phyloP scores from a whole-genome alignment of 2,888 invertebrate species.

The Apocheima hispidaria region DNA sequence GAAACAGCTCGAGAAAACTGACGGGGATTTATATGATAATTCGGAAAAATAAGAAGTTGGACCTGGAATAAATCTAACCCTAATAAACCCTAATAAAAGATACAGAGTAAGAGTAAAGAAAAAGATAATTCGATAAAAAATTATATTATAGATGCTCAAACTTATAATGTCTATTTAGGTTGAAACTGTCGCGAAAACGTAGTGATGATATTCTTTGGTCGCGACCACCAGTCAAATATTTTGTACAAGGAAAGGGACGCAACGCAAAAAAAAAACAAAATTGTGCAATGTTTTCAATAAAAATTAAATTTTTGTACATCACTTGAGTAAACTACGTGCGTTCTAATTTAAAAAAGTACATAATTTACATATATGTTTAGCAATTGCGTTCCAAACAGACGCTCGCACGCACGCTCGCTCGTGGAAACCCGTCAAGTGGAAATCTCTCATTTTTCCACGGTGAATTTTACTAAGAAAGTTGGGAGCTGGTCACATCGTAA shows the following conservation, averaged over 20 bases:
- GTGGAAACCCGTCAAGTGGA: conserved; percentile 60
- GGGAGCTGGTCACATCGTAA: conserved; percentile 63
- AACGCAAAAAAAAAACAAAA: too few relatives aligned
- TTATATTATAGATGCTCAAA: too few relatives aligned
- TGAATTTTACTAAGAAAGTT: conserved; percentile 79
- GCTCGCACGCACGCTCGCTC: conserved; percentile 10
- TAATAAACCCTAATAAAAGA: not conserved
- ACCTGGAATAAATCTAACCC: not conserved
- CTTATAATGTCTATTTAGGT: too few relatives aligned
- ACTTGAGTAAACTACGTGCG: not conserved
- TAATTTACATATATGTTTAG: too few relatives aligned
- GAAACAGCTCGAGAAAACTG: conserved; percentile 45
- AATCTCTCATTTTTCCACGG: conserved; percentile 69
- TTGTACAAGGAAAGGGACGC: not conserved
- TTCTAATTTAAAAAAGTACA: not conserved
- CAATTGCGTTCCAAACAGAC: not conserved
- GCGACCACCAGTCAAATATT: not conserved
- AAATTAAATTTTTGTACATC: not conserved
- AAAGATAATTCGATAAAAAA: not conserved
- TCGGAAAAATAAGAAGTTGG: not conserved
- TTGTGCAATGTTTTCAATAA: too few relatives aligned
- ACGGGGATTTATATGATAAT: conserved; percentile 1
- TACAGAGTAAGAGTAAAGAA: not conserved
- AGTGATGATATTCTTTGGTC: not conserved
- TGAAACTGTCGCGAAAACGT: too few relatives aligned